Base-by-base conservation (phyloP, 2,797 vertebrate species). In the Gambelia wislizenii region DNA sequence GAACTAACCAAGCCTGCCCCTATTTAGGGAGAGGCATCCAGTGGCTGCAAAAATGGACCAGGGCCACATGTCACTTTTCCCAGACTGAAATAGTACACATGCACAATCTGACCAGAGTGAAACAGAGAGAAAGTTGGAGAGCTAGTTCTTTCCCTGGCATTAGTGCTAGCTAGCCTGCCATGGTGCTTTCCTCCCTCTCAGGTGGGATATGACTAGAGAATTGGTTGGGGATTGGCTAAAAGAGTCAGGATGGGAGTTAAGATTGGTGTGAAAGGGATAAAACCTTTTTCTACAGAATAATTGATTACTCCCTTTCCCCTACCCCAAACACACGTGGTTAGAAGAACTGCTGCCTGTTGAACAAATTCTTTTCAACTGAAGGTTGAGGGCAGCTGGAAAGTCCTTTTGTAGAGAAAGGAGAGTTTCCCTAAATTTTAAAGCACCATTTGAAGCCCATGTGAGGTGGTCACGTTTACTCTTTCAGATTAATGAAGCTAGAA, bases 401-500 rank as follows among this genome's bases (percentile, higher is more conserved):
- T 42, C 1, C 8, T 88, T 18, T 84, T 82, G 36, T 47, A 39
- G 47, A 39, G 59, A 77, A 76, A 8, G 3, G 7, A 22, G 25
- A 7, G 27, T 61, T 76, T 12, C 13, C 13, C 33, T 30, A 70
- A 74, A 44, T 47, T 39, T 67, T 33, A 80, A 90, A 72, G 52
- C 4, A 25, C 2, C 20, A 22, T 64, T 91, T 20, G 75, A 89
- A 77, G 27, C 10, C 14, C 13, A 42, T 91, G 42, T 87, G 44
- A 36, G 69, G 6, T 79, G 89, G 85, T 87, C n/a, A n/a, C n/a
- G 47, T 70, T 67, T 61, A 9, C 33, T 76, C 2, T 82, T 64
- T 91, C 91, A 99, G 99, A 95, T 96, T 99, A 96, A 97, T 98
- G 95, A 91, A 91, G 0, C 96, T 98, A 83, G 98, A 99, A 94